These are phyloP conservation scores for Gallinago media DNA, from an alignment of 2,113 vertebrate genomes.

Conservation along the genomic window DNA sequence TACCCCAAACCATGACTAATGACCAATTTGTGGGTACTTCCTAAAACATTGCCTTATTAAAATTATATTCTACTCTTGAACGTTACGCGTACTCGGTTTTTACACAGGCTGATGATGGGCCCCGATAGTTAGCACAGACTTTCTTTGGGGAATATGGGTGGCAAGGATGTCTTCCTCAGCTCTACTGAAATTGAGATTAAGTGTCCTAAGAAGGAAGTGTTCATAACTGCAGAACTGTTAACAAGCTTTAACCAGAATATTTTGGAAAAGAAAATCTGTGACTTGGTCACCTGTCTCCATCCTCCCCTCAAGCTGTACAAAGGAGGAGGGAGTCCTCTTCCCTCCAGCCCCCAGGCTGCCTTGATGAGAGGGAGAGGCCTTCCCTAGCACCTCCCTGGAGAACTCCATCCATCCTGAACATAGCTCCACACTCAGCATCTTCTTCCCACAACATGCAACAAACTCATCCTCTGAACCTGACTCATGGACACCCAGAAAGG, in stretches of 20 bases:
- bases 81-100: fast-evolving
- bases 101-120: not conserved
- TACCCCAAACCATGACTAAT: not conserved
- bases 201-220: not conserved
- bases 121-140: not conserved
- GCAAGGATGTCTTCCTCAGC: not conserved
- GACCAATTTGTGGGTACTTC: not conserved
- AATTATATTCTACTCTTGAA: not conserved
- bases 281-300: not conserved
- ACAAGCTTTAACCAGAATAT: not conserved
- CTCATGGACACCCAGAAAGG: not conserved
- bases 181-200: not conserved
- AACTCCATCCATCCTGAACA: not conserved
- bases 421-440: not conserved
- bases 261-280: not conserved
- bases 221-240: not conserved
- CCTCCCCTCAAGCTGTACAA: fast-evolving
- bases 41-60: not conserved
- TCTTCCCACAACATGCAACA: not conserved
- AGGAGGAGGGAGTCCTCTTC: not conserved
- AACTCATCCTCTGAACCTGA: not conserved
- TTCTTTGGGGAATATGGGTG: not conserved
- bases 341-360: not conserved
- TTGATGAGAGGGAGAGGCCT: not conserved
- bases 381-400: not conserved